Conservation (phyloP, 2,888 invertebrate species). For the Scaeva pyrastri region DNA sequence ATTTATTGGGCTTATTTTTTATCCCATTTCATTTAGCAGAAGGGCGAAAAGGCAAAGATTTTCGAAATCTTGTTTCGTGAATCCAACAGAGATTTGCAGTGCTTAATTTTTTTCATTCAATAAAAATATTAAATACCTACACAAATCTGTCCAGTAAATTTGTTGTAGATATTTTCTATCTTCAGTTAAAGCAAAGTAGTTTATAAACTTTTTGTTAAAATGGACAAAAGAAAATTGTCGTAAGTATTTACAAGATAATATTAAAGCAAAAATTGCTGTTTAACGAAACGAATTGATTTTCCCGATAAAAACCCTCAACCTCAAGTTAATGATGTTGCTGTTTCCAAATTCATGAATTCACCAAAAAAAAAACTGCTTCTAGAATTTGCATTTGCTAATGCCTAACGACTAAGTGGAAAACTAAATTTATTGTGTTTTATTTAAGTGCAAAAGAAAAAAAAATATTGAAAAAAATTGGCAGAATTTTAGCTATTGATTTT, state of each 20-base stretch:
- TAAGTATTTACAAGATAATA: slow-evolving; percentile 79
- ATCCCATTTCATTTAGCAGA: slow-evolving; percentile 36
- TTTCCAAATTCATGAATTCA: neutral
- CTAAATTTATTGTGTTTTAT: neutral
- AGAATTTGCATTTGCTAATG: neutral
- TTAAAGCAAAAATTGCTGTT: neutral
- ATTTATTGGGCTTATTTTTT: slow-evolving; percentile 58
- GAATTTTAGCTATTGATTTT: slow-evolving; percentile 22
- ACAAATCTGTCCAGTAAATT: neutral
- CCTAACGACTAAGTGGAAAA: neutral
- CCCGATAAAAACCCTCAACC: neutral
- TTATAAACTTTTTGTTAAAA: slow-evolving; percentile 76
- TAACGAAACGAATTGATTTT: slow-evolving; percentile 41
- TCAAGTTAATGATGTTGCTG: neutral
- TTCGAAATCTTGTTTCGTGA: slow-evolving; percentile 5
- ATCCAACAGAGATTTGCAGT: slow-evolving; percentile 12
- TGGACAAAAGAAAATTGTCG: slow-evolving; percentile 84
- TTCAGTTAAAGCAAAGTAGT: neutral
- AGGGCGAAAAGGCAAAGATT: slow-evolving; percentile 20
- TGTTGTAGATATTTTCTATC: slow-evolving; percentile 24
- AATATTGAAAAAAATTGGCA: neutral
- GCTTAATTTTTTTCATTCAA: slow-evolving; percentile 21
- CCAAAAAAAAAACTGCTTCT: neutral
- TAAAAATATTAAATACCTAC: slow-evolving; percentile 17
- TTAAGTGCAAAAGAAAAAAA: neutral